These are phyloP conservation scores for Plutella xylostella DNA, from an alignment of 2,888 invertebrate genomes.

Conservation along the genomic window DNA sequence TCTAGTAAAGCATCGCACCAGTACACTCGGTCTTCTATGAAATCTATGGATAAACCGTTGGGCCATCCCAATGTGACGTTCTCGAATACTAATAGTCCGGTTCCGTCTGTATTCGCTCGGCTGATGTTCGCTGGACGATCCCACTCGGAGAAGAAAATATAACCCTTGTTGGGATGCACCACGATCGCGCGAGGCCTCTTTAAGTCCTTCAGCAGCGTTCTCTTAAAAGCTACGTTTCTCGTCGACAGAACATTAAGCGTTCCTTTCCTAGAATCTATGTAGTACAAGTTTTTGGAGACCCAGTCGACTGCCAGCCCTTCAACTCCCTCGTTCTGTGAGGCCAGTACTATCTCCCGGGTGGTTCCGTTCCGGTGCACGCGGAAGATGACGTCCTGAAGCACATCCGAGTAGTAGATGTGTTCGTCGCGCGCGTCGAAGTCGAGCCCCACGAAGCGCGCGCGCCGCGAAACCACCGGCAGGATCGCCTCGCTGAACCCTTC, in stretches of 20 bases:
- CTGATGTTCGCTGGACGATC: slow-evolving; percentile 97
- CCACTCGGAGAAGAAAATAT: slow-evolving; percentile 96
- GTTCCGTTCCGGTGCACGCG: slow-evolving; percentile 83
- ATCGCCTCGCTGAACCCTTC: slow-evolving; percentile 96
- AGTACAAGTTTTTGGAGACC: slow-evolving; percentile 95
- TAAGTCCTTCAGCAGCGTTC: slow-evolving; percentile 86
- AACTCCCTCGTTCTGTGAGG: slow-evolving; percentile 97
- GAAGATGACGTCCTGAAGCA: slow-evolving; percentile 94
- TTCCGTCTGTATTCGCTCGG: slow-evolving; percentile 91
- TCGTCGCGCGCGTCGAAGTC: slow-evolving; percentile 93
- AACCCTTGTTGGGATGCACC: slow-evolving; percentile 95
- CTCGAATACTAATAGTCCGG: slow-evolving; percentile 86
- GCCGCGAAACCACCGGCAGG: slow-evolving; percentile 89
- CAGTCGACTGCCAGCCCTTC: slow-evolving; percentile 96
- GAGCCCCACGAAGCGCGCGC: slow-evolving; percentile 93
- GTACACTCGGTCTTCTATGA: slow-evolving; percentile 86
- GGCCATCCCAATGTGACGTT: slow-evolving; percentile 97
- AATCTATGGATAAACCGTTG: slow-evolving; percentile 95
- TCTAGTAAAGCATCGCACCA: slow-evolving; percentile 98
- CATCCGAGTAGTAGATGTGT: slow-evolving; percentile 97
- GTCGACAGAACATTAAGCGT: slow-evolving; percentile 94
- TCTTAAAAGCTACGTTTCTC: slow-evolving; percentile 83
- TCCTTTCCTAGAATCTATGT: slow-evolving; percentile 94
- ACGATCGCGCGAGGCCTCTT: slow-evolving; percentile 96
- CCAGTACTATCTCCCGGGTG: slow-evolving; percentile 88